Evolutionary conservation across 2,113 vertebrate genomes (phyloP).

Genomic region (Peromyscus californicus): DNA sequence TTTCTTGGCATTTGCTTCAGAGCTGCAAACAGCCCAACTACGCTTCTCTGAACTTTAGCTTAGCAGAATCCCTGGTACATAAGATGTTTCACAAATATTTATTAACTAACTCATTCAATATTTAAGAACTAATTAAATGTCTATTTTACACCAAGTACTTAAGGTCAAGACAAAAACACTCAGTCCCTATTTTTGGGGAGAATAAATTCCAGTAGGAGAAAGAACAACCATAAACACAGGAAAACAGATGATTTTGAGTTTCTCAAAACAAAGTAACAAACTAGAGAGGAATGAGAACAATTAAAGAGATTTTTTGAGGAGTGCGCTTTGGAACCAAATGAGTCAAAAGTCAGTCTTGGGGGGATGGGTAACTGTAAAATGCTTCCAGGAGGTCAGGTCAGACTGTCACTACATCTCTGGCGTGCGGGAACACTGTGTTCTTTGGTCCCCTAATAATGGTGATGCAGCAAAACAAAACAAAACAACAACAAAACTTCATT

Average conservation of each 20-base stretch:
- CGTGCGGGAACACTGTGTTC: background rate
- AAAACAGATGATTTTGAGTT: conserved; percentile 38
- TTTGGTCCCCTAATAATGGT: background rate
- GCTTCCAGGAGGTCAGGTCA: background rate
- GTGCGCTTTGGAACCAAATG: background rate
- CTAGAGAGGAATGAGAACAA: background rate
- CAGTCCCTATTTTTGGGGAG: background rate
- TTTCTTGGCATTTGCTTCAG: background rate
- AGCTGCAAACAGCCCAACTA: background rate
- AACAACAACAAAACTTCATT: background rate
- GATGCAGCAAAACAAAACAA: background rate
- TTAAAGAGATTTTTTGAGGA: background rate
- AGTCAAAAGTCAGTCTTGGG: background rate
- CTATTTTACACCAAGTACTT: background rate
- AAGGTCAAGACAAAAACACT: background rate
- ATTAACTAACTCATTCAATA: background rate
- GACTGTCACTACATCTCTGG: background rate
- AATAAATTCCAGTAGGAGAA: background rate
- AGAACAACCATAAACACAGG: background rate
- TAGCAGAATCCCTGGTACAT: background rate
- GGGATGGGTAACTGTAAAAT: background rate
- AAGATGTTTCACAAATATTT: background rate
- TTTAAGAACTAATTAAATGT: background rate
- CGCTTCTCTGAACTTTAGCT: background rate
- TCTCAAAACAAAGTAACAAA: background rate